Base-by-base conservation (phyloP, 1,140 invertebrate genomes). In the Papilio glaucus region DNA sequence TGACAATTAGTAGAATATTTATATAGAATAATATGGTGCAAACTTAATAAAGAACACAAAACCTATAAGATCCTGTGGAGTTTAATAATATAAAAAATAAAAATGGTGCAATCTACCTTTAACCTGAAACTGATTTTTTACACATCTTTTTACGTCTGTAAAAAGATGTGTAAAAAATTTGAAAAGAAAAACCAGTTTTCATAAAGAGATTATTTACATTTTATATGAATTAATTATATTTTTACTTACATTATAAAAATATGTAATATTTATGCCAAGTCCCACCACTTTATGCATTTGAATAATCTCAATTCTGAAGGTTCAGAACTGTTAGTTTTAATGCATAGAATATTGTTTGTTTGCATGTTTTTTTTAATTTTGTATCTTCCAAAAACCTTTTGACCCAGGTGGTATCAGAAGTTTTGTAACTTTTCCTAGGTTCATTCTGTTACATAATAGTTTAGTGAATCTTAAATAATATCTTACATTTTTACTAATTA, bases 401-500 rank as follows among this genome's bases (percentile, higher is more conserved):
- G 24, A 9, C 15, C 15, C 24, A 62, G 26, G 13, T 15, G 61
- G n/a, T 38, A 15, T 62, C 42, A 57, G 49, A 57, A 37, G 37
- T 21, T 37, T 60, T 62, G 13, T 37, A 38, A 65, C 37, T 65
- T 63, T 62, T 63, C 37, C 61, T 24, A 24, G 33, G n/a, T 69
- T 69, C 8, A 37, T 69, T 69, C 12, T 69, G 67, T 69, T 69
- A 53, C 67, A 18, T 69, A 49, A 53, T 69, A 29, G 45, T 53
- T 37, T 53, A 65, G 42, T 41, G 0, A 29, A 69, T 33, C 26
- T 49, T 26, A 29, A 61, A 62, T 45, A 49, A 53, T 53, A 49
- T 15, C 29, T 63, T 62, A 37, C 13, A 39, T 13, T 24, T 38
- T 65, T 65, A 39, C 13, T 39, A 39, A 65, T 65, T 53, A 69